Percentiles rank a stretch among this genome's conserved stretches.
phyloP scores from a whole-genome alignment of 2,888 invertebrate species.

The Athripsodes cinereus region DNA sequence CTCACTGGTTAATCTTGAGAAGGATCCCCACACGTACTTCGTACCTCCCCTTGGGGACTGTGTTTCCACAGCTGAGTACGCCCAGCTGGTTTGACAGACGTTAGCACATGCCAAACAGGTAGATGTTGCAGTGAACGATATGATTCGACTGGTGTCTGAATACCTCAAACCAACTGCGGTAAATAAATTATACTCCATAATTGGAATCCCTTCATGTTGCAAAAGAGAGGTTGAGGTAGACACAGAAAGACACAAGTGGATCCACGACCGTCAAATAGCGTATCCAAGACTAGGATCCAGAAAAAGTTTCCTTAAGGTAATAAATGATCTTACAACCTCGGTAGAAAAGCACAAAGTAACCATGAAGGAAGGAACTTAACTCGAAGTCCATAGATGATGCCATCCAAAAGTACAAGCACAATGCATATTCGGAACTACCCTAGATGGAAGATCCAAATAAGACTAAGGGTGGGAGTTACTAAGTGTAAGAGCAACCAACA shows the following conservation, averaged over 20 bases:
- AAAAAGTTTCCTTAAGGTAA: no score
- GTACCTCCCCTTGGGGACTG: not conserved
- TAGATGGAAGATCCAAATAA: no score
- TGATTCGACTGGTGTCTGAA: not conserved
- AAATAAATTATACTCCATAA: not conserved
- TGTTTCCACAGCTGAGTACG: not conserved
- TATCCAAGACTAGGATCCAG: no score
- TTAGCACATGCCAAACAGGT: not conserved
- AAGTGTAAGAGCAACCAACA: no score
- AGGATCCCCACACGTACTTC: not conserved
- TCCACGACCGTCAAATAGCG: no score
- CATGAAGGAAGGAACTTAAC: no score
- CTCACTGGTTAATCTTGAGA: not conserved
- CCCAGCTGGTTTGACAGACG: not conserved
- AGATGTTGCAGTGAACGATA: not conserved
- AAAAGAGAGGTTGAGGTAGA: not conserved
- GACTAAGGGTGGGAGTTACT: no score
- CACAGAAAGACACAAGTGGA: not conserved
- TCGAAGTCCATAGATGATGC: no score
- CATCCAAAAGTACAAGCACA: no score
- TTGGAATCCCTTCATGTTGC: not conserved
- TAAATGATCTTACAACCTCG: no score
- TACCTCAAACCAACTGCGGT: not conserved
- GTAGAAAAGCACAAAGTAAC: no score
- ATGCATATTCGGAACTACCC: no score